Base-by-base conservation (phyloP, 2,888 invertebrate genomes). In the Leucania comma region DNA sequence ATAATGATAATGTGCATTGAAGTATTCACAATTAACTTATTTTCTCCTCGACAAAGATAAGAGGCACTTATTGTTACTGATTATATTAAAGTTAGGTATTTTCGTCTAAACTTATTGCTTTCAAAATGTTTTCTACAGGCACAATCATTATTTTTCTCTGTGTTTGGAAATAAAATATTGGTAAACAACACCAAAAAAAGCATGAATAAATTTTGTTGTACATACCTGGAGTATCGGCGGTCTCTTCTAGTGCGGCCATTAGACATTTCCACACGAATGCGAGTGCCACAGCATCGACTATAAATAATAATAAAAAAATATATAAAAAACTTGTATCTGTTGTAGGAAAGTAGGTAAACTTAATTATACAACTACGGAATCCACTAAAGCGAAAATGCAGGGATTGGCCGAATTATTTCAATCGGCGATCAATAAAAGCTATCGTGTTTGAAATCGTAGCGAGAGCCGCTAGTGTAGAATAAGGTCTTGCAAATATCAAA, bases 261-360 rank as follows among this genome's bases (percentile, higher is more conserved):
- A 0, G 98, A 98, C 99, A 99, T 99, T 95, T 99, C 99, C 22
- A 99, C 98, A 76, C 98, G 97, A 65, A 99, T 98, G 88, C 98
- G 97, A 38, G 98, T 98, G 14, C 99, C 98, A 94, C 98, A 98
- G 94, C 98, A 98, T 63, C 98, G 97, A 75, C 98, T 98, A 89
- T 88, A 86, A 76, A 24, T 78, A 70, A 14, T 8, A 51, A 8
- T 5, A 69, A 46, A 72, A 60, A 68, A 35, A 48, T 26, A 0
- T 61, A 48, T 38, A 12, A 17, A 46, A 1, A 17, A 42, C 6
- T 48, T 57, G 9, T 8, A 50, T 54, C 29, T 51, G 1, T 2
- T 46, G n/a, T 35, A 60, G 26, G 14, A 26, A 42, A 42, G 42
- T 42, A 20, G 20, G 6, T 42, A 42, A 42, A 35, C 9, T 24